Percentiles rank a stretch among this genome's conserved stretches.
Evolutionary conservation across 2,797 vertebrate genomes (phyloP).

Genomic region (Sardinella longiceps): DNA sequence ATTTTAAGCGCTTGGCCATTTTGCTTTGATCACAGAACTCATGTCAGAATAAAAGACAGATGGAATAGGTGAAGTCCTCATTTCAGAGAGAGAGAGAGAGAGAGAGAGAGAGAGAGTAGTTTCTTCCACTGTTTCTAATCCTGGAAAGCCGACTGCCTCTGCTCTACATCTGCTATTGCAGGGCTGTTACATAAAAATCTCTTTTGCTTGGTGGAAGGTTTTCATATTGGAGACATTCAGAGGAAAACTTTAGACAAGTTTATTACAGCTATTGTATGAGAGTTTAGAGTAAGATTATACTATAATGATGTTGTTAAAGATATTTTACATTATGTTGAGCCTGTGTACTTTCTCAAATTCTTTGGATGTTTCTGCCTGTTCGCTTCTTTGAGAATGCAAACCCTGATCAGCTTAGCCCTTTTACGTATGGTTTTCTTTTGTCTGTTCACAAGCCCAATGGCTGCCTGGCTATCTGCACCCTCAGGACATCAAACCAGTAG

Average conservation of each 20-base stretch:
- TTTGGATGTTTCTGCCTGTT: not conserved
- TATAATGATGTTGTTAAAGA: not conserved
- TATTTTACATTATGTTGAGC: not conserved
- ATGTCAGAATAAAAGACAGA: constrained; percentile 53
- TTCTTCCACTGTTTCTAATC: constrained; percentile 22
- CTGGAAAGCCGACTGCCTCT: not conserved
- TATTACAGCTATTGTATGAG: too few relatives aligned
- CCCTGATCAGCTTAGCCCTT: not conserved
- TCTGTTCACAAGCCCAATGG: not conserved
- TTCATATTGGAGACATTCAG: not conserved
- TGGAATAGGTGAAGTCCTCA: constrained; percentile 37
- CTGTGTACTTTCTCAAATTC: not conserved
- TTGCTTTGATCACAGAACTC: constrained; percentile 58
- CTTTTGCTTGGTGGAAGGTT: not conserved
- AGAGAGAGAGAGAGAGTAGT: too few relatives aligned
- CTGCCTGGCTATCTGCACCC: not conserved
- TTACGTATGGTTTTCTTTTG: not conserved
- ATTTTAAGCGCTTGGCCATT: constrained; percentile 39
- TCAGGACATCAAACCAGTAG: constrained; percentile 21
- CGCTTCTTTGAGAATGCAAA: not conserved
- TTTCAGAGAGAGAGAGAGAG: constrained; percentile 34
- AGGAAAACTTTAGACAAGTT: not conserved
- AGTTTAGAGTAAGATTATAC: too few relatives aligned
- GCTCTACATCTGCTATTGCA: not conserved
- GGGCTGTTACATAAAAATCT: not conserved